These are phyloP conservation scores for Coturnix japonica DNA, from an alignment of 2,113 vertebrate genomes.

Conservation along the genomic window DNA sequence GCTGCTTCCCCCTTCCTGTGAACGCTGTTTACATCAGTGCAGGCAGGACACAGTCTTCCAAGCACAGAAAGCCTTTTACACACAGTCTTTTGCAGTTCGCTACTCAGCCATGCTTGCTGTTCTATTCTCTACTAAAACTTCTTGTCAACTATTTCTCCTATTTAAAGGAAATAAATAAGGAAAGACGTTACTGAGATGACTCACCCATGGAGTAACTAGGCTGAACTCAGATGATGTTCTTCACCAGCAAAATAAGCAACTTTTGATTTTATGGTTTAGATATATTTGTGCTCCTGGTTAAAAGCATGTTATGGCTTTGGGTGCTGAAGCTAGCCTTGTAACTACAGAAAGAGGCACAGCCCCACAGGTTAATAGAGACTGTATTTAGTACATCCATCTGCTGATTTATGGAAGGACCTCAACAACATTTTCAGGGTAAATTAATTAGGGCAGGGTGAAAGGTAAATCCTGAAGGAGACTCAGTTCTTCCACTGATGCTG, in stretches of 20 bases:
- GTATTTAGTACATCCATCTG: background rate
- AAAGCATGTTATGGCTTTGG: background rate
- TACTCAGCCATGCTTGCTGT: background rate
- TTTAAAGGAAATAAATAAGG: background rate
- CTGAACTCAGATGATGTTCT: background rate
- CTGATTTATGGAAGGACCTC: background rate
- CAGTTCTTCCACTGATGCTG: background rate
- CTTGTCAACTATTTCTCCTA: background rate
- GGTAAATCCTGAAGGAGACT: background rate
- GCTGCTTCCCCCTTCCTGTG: constrained; percentile 48
- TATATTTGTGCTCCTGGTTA: background rate
- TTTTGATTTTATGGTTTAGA: background rate
- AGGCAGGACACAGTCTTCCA: background rate
- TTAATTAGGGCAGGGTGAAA: background rate
- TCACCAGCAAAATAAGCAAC: background rate
- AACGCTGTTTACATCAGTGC: background rate
- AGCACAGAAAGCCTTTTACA: background rate
- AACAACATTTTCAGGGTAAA: background rate
- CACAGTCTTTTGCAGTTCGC: background rate
- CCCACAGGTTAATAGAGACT: background rate
- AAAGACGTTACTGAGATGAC: background rate
- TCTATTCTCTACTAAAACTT: background rate
- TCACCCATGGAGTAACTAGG: background rate
- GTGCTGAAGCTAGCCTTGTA: background rate
- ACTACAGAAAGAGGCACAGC: background rate